A percentile compares a stretch with the other conserved stretches of the same genome.
These are phyloP conservation scores for Elgaria multicarinata DNA, from an alignment of 2,113 vertebrate genomes.

Conservation along the genomic window DNA sequence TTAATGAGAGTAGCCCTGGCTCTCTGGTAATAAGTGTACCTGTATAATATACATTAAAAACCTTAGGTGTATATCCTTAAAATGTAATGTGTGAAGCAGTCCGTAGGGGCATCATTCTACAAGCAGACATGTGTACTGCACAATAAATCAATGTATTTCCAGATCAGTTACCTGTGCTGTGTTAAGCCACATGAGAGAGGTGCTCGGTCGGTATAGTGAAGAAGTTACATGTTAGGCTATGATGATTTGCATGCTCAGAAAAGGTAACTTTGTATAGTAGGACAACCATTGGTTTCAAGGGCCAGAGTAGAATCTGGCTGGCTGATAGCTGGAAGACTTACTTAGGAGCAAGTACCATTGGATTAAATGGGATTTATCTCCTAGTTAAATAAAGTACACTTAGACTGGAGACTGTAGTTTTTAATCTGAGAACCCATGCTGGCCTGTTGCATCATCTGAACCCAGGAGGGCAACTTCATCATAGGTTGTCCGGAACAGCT, in stretches of 20 bases:
- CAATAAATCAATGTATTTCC: neutral
- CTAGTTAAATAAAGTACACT: neutral
- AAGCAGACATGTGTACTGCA: neutral
- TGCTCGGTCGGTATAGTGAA: too few relatives aligned
- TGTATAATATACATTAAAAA: neutral
- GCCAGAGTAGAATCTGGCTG: neutral
- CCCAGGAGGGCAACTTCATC: too few relatives aligned
- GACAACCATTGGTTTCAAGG: neutral
- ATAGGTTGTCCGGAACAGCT: too few relatives aligned
- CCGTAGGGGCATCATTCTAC: neutral
- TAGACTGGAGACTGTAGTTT: neutral
- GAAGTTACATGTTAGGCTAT: too few relatives aligned
- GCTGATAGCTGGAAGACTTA: neutral
- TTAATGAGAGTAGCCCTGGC: neutral
- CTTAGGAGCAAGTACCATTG: neutral
- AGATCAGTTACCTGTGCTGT: neutral
- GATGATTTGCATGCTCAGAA: too few relatives aligned
- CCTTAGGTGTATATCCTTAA: neutral
- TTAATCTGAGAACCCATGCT: too few relatives aligned
- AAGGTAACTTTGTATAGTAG: neutral
- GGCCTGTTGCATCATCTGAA: too few relatives aligned
- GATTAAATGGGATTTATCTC: neutral
- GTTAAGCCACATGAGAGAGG: neutral
- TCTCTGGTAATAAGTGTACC: neutral
- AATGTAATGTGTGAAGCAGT: neutral